These are phyloP conservation scores for Drosophila prosaltans DNA, from an alignment of 1,140 invertebrate genomes.

Conservation along the genomic window DNA sequence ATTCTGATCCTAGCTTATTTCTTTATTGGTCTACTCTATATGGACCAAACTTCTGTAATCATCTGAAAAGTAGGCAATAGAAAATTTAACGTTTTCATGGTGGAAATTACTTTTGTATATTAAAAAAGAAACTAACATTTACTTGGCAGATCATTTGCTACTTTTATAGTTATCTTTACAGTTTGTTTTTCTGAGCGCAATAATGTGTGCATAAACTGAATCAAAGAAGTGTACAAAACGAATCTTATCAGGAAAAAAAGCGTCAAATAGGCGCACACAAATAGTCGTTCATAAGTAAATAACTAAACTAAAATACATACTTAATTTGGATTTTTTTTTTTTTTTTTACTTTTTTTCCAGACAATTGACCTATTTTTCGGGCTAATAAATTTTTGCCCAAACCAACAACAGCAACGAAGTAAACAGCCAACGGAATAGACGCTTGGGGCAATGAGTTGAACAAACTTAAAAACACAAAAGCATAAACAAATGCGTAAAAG, in stretches of 20 bases:
- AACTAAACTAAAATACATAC: conserved; percentile 4
- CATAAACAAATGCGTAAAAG: conserved; percentile 27
- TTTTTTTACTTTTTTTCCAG: conserved; percentile 14
- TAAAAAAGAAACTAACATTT: too few species aligned
- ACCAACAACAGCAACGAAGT: conserved; percentile 33
- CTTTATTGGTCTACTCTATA: too few species aligned
- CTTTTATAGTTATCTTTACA: not conserved
- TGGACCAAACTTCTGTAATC: too few species aligned
- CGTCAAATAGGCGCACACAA: not conserved
- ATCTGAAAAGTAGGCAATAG: not conserved
- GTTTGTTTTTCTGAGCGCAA: not conserved
- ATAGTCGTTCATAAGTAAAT: not conserved
- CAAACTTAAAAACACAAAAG: conserved; percentile 28
- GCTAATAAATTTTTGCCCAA: conserved; percentile 43
- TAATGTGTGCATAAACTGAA: not conserved
- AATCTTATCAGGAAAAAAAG: not conserved
- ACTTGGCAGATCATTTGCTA: too few species aligned
- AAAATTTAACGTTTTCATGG: not conserved
- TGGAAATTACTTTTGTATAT: not conserved
- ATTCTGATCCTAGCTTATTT: too few species aligned
- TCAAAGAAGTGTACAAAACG: not conserved
- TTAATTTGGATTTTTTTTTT: not conserved
- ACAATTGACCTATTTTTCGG: conserved; percentile 68
- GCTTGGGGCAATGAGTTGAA: conserved; percentile 48
- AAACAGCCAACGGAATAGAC: conserved; percentile 34